Conservation (phyloP, 53 echinoderm and acorn worm species). For the Astropecten irregularis region DNA sequence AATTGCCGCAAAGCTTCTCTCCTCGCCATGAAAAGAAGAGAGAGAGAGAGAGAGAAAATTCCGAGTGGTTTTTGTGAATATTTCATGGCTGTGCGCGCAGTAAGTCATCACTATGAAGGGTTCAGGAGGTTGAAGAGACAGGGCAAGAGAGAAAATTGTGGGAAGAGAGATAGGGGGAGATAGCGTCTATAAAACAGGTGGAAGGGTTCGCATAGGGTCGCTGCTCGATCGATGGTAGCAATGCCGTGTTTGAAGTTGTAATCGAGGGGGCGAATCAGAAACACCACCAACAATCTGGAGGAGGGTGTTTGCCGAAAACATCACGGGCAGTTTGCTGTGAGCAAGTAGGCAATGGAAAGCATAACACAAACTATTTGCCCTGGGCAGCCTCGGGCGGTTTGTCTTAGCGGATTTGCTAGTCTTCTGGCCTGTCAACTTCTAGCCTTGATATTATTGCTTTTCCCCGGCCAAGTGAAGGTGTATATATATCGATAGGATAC, state of each 20-base stretch:
- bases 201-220: constrained; percentile 19
- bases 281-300: constrained; percentile 19
- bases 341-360: constrained; percentile 50
- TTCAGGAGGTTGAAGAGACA: background rate
- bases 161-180: background rate
- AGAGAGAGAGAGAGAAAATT: background rate
- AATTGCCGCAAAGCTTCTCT: constrained; percentile 30
- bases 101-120: background rate
- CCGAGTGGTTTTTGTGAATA: constrained; percentile 42
- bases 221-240: constrained; percentile 43
- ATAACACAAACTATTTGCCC: constrained; percentile 49
- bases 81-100: constrained; percentile 28
- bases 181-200: background rate
- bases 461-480: background rate
- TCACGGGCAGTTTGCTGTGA: constrained; percentile 39
- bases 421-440: background rate
- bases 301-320: constrained; percentile 51
- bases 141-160: background rate
- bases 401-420: background rate
- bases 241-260: constrained; percentile 64
- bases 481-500: background rate
- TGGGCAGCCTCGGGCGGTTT: constrained; percentile 21
- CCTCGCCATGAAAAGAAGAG: background rate
- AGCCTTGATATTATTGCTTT: background rate
- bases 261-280: constrained; percentile 41